These are phyloP conservation scores for Hapalemur alaotrensis DNA, from an alignment of 2,797 vertebrate species.

Conservation along the genomic window DNA sequence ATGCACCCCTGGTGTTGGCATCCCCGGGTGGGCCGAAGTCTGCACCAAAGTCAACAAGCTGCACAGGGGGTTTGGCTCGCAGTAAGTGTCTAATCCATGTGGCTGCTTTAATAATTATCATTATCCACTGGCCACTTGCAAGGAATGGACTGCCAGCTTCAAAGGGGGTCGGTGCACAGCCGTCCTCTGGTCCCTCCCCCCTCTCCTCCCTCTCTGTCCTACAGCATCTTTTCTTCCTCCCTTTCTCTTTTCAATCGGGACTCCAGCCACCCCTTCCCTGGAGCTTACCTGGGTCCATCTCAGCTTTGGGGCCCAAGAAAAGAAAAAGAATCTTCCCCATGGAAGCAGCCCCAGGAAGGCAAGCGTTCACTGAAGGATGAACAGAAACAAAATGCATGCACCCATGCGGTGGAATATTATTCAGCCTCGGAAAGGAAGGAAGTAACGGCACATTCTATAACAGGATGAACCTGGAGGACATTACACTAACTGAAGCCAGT, in stretches of 20 bases:
- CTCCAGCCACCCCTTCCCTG: background rate
- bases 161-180: fast-evolving
- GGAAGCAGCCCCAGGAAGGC: background rate
- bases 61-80: background rate
- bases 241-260: background rate
- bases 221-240: background rate
- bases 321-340: background rate
- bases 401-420: fast-evolving
- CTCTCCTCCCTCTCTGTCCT: background rate
- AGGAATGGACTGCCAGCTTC: background rate
- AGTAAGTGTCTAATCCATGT: background rate
- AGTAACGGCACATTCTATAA: background rate
- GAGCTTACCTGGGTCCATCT: background rate
- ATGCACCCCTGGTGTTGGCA: background rate
- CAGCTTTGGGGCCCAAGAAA: background rate
- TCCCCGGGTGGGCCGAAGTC: too few species aligned
- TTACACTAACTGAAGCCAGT: fast-evolving
- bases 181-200: background rate
- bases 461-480: background rate
- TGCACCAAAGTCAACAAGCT: background rate
- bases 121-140: background rate
- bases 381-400: background rate
- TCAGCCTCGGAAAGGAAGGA: background rate
- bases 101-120: background rate
- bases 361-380: fast-evolving